Evolutionary conservation across 2,113 vertebrate species (phyloP).

Genomic region (Talpa occidentalis): DNA sequence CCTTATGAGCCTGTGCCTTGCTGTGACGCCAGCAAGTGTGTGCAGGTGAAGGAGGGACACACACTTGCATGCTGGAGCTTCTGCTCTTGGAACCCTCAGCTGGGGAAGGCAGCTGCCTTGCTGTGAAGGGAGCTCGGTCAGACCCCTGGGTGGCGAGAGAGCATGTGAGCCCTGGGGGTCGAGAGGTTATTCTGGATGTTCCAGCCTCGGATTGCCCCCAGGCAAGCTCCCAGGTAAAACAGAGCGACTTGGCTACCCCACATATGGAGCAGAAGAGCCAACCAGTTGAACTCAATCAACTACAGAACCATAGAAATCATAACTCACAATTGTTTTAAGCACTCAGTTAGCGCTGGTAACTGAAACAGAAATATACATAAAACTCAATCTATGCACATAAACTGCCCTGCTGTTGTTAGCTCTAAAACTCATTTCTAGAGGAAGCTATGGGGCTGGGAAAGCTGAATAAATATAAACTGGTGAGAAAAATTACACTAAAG

Average conservation of each 20-base stretch:
- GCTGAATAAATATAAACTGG: background rate
- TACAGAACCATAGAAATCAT: background rate
- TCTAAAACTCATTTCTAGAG: background rate
- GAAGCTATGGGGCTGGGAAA: background rate
- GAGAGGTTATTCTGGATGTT: background rate
- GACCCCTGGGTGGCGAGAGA: background rate
- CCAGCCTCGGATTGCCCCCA: background rate
- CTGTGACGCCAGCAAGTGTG: too few species aligned
- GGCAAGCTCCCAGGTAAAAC: background rate
- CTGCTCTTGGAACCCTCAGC: background rate
- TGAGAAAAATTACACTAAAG: background rate
- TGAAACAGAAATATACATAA: background rate
- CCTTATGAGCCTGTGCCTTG: background rate
- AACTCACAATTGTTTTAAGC: background rate
- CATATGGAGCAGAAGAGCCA: rapidly evolving
- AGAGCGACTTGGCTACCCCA: background rate
- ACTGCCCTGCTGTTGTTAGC: background rate
- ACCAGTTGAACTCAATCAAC: background rate
- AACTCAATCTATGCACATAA: background rate
- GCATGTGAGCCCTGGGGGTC: rapidly evolving
- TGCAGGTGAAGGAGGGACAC: too few species aligned
- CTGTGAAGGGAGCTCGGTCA: background rate
- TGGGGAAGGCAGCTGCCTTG: background rate
- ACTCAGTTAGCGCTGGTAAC: background rate
- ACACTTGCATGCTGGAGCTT: rapidly evolving